Base-by-base conservation (phyloP, 2,888 invertebrate genomes). In the Cheiracanthium punctorium region DNA sequence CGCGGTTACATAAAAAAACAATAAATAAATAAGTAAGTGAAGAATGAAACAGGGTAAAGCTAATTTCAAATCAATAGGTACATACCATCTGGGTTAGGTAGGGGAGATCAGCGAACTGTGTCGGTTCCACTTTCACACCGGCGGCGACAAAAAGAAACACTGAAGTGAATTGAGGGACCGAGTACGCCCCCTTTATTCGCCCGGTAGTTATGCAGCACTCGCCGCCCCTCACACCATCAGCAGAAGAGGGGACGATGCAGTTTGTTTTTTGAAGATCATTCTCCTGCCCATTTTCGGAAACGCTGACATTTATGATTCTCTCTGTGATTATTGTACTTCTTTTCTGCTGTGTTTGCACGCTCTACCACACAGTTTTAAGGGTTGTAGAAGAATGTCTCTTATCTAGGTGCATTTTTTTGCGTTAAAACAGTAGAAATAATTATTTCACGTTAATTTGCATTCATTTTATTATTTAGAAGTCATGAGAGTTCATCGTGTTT, bases 101-200 rank as follows among this genome's bases (percentile, higher is more conserved):
- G 79, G 79, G 33, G 41, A 79, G 43, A 32, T 79, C 84, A 37
- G 17, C 73, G 74, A 79, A 58, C 73, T 84, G 84, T 79, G 79
- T 79, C 79, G 79, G 73, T 76, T 84, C 84, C 84, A 84, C 84
- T 84, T 84, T 84, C 77, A 41, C 73, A 70, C 30, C 69, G 67
- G 77, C 24, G 52, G 77, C 33, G 79, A 79, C 79, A 79, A 74
- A 74, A 65, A 65, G 37, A 71, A 71, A 65, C 69, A 75, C 75
- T n/a, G 75, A 70, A 69, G 33, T 67, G 52, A 24, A 58, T 30
- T 24, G 24, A 70, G 70, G 81, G 81, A 58, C 1, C 48, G 37
- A n/a, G 58, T 76, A 14, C 32, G 48, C 65, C 72, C 73, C 48
- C 48, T 67, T 32, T n/a, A n/a, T 43, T 8, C 29, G 28, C 2